A percentile compares a stretch with the other conserved stretches of the same genome.
Evolutionary conservation across 2,888 invertebrate genomes (phyloP).

Genomic region (Protonemura montana): DNA sequence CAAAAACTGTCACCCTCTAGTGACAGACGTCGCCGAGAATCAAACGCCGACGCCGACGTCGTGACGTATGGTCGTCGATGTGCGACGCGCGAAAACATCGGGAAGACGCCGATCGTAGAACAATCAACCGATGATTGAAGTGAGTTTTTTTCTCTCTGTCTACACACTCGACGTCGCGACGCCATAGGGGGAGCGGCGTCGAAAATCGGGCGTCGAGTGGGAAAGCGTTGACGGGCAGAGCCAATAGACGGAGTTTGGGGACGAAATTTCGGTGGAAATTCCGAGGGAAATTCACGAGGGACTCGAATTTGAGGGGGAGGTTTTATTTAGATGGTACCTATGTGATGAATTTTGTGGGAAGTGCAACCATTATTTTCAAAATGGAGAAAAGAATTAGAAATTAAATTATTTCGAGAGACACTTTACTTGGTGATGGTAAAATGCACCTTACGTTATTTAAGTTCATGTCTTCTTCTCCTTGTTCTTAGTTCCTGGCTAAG

Average conservation of each 20-base stretch:
- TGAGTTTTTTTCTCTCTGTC: not conserved
- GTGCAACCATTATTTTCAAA: not conserved
- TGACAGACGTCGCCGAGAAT: not conserved
- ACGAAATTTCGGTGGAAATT: not conserved
- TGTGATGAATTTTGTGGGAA: not conserved
- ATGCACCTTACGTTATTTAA: not conserved
- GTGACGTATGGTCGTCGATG: too few species aligned
- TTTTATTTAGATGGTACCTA: not conserved
- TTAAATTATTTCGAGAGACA: not conserved
- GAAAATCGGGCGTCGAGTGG: not conserved
- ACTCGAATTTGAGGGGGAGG: not conserved
- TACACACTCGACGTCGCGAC: not conserved
- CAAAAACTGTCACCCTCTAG: not conserved
- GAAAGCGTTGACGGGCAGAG: not conserved
- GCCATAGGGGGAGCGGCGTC: not conserved
- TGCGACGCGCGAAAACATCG: not conserved
- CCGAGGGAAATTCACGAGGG: not conserved
- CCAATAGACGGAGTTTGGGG: not conserved
- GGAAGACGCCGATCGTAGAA: slow-evolving; percentile 2
- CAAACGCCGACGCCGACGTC: not conserved
- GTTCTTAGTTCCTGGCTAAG: too few species aligned
- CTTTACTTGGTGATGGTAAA: not conserved
- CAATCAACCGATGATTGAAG: not conserved
- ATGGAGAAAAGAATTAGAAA: not conserved
- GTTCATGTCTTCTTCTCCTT: too few species aligned